phyloP scores from a whole-genome alignment of 2,888 invertebrate species.

The Oscheius sp. region DNA sequence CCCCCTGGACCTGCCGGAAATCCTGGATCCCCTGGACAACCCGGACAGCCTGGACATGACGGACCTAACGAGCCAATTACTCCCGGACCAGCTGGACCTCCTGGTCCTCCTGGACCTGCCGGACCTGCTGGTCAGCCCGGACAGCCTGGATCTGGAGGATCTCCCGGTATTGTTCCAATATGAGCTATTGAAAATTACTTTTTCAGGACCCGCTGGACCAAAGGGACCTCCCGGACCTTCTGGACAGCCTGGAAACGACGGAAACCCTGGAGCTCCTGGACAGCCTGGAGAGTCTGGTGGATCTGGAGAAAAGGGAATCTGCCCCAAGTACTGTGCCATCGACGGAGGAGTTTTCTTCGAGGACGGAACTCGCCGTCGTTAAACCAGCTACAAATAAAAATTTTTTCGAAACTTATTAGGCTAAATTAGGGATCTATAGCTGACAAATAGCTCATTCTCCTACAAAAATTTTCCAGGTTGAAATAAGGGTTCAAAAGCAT shows the following conservation, averaged over 20 bases:
- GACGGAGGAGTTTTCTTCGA: slow-evolving; percentile 69
- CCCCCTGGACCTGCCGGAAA: slow-evolving; percentile 58
- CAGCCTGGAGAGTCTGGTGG: slow-evolving; percentile 33
- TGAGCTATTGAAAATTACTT: too few relatives aligned
- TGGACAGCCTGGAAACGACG: slow-evolving; percentile 34
- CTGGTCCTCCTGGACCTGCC: slow-evolving; percentile 34
- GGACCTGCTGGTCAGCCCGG: slow-evolving; percentile 38
- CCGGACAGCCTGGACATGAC: slow-evolving; percentile 30
- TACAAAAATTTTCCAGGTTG: too few relatives aligned
- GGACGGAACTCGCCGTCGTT: slow-evolving; percentile 64
- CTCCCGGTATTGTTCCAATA: slow-evolving; percentile 8
- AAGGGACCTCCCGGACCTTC: slow-evolving; percentile 31
- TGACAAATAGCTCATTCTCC: too few relatives aligned
- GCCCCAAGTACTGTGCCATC: slow-evolving; percentile 60
- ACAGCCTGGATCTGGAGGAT: slow-evolving; percentile 26
- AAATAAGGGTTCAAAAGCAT: too few relatives aligned
- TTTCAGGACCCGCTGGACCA: slow-evolving; percentile 51
- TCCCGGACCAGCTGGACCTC: slow-evolving; percentile 33
- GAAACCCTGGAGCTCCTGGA: slow-evolving; percentile 36
- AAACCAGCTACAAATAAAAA: slow-evolving; percentile 3
- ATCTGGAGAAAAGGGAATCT: slow-evolving; percentile 57
- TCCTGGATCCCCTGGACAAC: slow-evolving; percentile 27
- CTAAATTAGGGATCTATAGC: too few relatives aligned
- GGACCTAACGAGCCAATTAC: slow-evolving; percentile 55
- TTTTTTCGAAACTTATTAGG: too few relatives aligned